Base-by-base conservation (phyloP, 2,113 vertebrate species). In the Oostethus manadensis region DNA sequence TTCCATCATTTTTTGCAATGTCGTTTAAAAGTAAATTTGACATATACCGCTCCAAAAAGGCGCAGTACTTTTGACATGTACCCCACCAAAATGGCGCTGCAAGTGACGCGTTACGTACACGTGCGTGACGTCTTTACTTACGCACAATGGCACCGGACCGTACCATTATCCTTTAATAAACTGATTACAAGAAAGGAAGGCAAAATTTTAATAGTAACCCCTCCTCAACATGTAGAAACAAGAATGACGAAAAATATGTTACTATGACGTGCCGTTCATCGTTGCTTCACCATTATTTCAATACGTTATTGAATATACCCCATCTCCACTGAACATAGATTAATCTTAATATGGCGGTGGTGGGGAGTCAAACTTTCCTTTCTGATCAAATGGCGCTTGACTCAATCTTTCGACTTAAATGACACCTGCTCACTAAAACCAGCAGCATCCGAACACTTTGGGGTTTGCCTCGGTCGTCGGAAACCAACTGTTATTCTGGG, bases 331-430 rank as follows among this genome's bases (percentile, higher is more conserved):
- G 1, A 10, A 11, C 42, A 23, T 90, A 74, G 80, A 70, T n/a
- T 15, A 21, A 50, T 83, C 87, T 72, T 50, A 87, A 89, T 56
- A 91, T 91, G 90, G 90, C 88, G 76, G 80, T 68, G 79, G 73
- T 77, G 60, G 73, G 70, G 74, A 89, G 83, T 87, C 82, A 90
- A 91, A 91, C 86, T 91, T 91, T 90, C 62, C 71, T 63, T 45
- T 70, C 76, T 78, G 78, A 60, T 63, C 44, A 56, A 49, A 48
- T 74, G 74, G 74, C 18, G 16, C 10, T 62, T 18, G n/a, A 8
- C 6, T 13, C 2, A 4, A 58, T 58, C n/a, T 3, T 17, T 51
- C 3, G 9, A 8, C 18, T 38, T 0, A 6, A 15, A n/a, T n/a
- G 44, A 21, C 14, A 16, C 47, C 4, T 49, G 18, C 56, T 62